Evolutionary conservation across 2,797 vertebrate species (phyloP).

Genomic region (Enteromius trimaculatus): DNA sequence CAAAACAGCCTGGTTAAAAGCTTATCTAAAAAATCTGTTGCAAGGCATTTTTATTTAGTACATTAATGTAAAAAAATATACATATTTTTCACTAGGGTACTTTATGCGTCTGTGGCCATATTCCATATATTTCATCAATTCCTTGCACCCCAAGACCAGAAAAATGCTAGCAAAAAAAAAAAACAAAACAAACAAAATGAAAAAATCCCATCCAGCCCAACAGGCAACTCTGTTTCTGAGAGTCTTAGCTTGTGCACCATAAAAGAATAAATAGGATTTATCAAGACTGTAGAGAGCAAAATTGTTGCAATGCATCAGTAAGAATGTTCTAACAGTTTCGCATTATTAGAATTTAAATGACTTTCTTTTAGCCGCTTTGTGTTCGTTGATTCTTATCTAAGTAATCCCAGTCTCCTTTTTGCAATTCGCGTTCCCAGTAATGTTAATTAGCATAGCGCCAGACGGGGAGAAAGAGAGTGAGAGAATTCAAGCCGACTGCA

Average conservation of each 20-base stretch:
- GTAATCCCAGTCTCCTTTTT: conserved; percentile 81
- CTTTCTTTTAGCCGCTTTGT: conserved; percentile 82
- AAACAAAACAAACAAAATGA: too few species aligned
- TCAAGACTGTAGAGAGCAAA: conserved; percentile 78
- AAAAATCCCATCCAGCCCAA: conserved; percentile 70
- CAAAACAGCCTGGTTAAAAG: too few species aligned
- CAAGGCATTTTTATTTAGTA: neutral
- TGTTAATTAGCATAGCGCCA: conserved; percentile 84
- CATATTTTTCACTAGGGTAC: neutral
- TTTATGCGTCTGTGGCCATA: neutral
- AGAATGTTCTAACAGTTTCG: conserved; percentile 83
- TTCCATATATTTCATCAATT: conserved; percentile 3
- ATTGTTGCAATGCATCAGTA: conserved; percentile 78
- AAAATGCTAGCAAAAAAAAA: neutral
- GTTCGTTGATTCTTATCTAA: conserved; percentile 82
- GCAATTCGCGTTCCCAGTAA: conserved; percentile 80
- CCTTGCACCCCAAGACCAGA: neutral
- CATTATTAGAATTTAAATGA: conserved; percentile 86
- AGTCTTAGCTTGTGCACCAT: conserved; percentile 76
- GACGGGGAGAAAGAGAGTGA: conserved; percentile 72
- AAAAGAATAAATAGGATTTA: conserved; percentile 85
- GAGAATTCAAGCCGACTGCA: conserved; percentile 4
- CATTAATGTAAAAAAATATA: too few species aligned
- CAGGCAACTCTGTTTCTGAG: conserved; percentile 75
- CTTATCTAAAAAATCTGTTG: neutral